Evolutionary conservation across 2,113 vertebrate species (phyloP), one percentile per base, ranked within the genome.

Genomic region (Chamaetylas fuelleborni): DNA sequence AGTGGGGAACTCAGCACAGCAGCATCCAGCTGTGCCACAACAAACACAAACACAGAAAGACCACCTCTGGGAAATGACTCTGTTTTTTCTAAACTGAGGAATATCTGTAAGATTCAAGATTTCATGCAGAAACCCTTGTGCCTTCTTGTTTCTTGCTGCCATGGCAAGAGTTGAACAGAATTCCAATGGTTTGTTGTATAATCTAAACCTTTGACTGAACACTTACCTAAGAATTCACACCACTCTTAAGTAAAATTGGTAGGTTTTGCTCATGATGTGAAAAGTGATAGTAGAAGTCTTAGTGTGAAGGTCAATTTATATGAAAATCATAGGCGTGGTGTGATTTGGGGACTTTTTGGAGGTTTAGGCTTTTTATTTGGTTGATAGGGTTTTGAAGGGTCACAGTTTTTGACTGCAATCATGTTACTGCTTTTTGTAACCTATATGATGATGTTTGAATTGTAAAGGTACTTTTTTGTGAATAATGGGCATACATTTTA

Each of bases 401-500:
- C 43, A 45, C 19, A 45, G 23, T 22, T 88, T 48, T 57, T 64
- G 58, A 81, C 26, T 40, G 71, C 23, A 64, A 45, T 53, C n/a
- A 25, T 28, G 26, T 88, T 95, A 91, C 34, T 81, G 60, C 40
- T 74, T 86, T 80, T 81, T 93, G 71, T 84, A 70, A 95, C 47
- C 66, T 94, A 14, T 50, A 69, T 34, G 60, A 54, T 87, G 92
- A 57, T 84, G 43, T 45, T 45, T 73, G 69, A 97, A 65, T 47
- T 95, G n/a, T 95, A 88, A 87, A 96, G 73, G 92, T 93, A 80
- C 94, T 45, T 92, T 96, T 90, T 95, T 73, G 84, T 96, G 76
- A 89, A 80, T 69, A 94, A 83, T 64, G 61, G 54, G 28, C 80
- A 96, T 93, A 72, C 31, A 58, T 96, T 96, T 97, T 96, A 93